Base-by-base conservation (phyloP, 2,797 vertebrate genomes). In the Acestrorhynchus altus region DNA sequence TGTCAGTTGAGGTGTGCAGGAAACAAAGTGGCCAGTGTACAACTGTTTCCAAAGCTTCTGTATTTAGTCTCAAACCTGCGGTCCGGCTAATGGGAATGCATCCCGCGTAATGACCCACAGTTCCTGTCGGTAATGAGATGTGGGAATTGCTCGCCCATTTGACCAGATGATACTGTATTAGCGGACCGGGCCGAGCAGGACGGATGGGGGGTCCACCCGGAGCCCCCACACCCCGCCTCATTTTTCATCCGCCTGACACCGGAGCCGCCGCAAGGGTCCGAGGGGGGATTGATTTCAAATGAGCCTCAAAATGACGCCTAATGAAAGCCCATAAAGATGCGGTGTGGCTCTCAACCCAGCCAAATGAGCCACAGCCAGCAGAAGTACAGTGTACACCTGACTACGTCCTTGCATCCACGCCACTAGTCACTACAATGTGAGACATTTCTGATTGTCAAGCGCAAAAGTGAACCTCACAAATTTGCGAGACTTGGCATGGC, bases 131-230 rank as follows among this genome's bases (percentile, higher is more conserved):
- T 96, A 95, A 95, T 95, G 94, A 95, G 94, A 95, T 95, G 93
- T 95, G 95, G 95, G 94, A 96, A 95, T 95, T 96, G 93, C 92
- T 92, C 89, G 93, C 94, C 92, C 92, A 94, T 94, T 94, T 91
- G 93, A 95, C 94, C 94, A 95, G 95, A 95, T 96, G 94, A 95
- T 95, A 92, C 92, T 93, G 92, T 93, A 95, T 95, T 95, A 95
- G 94, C 94, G 92, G 95, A 93, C 93, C 93, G 90, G 94, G 91
- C 79, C 80, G 91, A 90, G 92, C 92, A 93, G 89, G 93, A 93
- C 83, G 77, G 85, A 83, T 87, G 89, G 91, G 92, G 90, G 93
- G 79, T 77, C 92, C 85, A 88, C 89, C 90, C 86, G 67, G 81
- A 92, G 85, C 90, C 80, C 79, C 88, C 89, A 89, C 28, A 93